A percentile compares a stretch with the other conserved stretches of the same genome.
Conservation (phyloP, 2,797 vertebrate species). For the Sandelia bainsii region DNA sequence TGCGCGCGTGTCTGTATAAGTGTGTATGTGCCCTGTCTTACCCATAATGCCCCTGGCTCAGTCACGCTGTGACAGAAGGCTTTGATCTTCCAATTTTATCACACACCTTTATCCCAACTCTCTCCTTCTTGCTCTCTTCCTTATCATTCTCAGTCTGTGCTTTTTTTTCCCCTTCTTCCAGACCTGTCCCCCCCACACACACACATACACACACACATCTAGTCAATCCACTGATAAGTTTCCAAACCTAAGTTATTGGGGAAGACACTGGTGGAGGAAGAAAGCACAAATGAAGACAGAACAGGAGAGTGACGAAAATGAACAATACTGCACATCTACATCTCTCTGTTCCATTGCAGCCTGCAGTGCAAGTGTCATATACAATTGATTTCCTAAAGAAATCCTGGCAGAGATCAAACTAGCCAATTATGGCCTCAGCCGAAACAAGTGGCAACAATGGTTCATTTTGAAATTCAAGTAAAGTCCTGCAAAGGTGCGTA, state of each 20-base stretch:
- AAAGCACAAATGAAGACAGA: conserved; percentile 3
- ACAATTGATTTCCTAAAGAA: no score
- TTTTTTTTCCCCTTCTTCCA: conserved; percentile 22
- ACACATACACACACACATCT: conserved; percentile 2
- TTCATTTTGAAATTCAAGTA: neutral
- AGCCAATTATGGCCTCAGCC: neutral
- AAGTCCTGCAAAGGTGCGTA: neutral
- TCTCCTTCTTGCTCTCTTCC: conserved; percentile 65
- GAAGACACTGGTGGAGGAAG: conserved; percentile 34
- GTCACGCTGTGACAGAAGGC: conserved; percentile 76
- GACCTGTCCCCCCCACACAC: conserved; percentile 30
- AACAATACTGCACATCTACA: neutral
- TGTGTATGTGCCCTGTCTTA: conserved; percentile 71
- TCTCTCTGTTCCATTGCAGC: neutral
- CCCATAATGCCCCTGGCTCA: conserved; percentile 81
- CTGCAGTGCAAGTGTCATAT: neutral
- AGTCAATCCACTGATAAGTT: conserved; percentile 33
- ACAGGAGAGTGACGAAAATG: neutral
- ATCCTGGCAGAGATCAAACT: neutral
- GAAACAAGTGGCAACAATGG: neutral
- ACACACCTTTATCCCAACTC: conserved; percentile 78
- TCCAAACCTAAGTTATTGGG: conserved; percentile 55
- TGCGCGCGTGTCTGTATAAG: conserved; percentile 19
- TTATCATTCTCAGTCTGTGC: conserved; percentile 65
- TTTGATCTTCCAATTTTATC: conserved; percentile 84